Base-by-base conservation (phyloP, 2,113 vertebrate species). In the Camarhynchus parvulus region DNA sequence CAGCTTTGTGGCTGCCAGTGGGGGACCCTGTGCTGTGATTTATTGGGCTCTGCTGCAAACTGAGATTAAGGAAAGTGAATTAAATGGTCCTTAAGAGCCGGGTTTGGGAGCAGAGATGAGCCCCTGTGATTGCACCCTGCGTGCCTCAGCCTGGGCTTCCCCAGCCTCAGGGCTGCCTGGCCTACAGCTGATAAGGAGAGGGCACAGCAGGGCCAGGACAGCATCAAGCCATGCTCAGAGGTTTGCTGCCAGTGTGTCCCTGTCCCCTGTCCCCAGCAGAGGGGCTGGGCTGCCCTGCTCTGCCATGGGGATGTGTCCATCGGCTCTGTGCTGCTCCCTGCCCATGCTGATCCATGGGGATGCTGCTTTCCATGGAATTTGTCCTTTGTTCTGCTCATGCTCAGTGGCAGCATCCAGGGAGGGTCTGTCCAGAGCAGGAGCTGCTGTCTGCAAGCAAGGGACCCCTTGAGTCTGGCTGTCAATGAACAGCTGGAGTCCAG, bases 61-160 rank as follows among this genome's bases (percentile, higher is more conserved):
- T 0, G 83, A 92, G 86, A 88, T 93, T 77, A 92, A 84, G 73
- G 69, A 23, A 94, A 66, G 70, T 33, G 69, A 66, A 53, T 95
- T 95, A 94, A 94, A 62, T 33, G 73, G 53, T 72, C 69, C 69
- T 91, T 94, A 94, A 95, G 83, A 92, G 89, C 44, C 15, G 66
- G 55, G 9, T 91, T 42, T 2, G 56, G 83, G 70, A 20, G 64
- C 42, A 37, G 89, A 95, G 89, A 91, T 92, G 95, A 94, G 83
- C 56, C 49, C 0, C 2, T 25, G 11, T 19, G 91, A 95, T 93
- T 94, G 18, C 21, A 64, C 37, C 47, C 39, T 41, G 50, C 16
- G 76, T 47, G 75, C 81, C 35, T 59, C 41, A 1, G 49, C 7
- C 7, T 1, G 58, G 84, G n/a, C 20, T 82, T 1, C 25, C 62